A percentile compares a stretch with the other conserved stretches of the same genome.
Evolutionary conservation across 1,140 invertebrate genomes (phyloP).

Genomic region (Zaprionus lachaisei): DNA sequence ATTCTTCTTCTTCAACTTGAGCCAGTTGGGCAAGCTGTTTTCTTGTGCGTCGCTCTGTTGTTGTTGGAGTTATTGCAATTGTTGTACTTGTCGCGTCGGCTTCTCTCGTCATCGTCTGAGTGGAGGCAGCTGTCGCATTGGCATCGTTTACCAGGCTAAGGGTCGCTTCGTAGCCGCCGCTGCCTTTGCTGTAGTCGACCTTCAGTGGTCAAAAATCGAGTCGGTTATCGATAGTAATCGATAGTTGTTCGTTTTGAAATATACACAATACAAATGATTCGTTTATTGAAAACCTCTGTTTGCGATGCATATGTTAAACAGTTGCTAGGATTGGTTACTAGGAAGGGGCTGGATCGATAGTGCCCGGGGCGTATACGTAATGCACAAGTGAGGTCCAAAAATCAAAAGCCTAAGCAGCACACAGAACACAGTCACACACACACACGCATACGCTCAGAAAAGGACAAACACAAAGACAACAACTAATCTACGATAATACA

Average conservation of each 20-base stretch:
- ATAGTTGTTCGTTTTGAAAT: constrained; percentile 19
- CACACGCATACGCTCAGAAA: constrained; percentile 10
- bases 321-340: constrained; percentile 4
- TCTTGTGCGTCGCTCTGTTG: constrained; percentile 40
- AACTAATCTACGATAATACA: constrained; percentile 45
- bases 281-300: constrained; percentile 18
- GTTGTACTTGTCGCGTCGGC: constrained; percentile 21
- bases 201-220: constrained; percentile 38
- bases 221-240: constrained; percentile 1
- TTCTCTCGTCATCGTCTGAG: constrained; percentile 18
- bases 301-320: neutral
- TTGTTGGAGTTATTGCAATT: constrained; percentile 24
- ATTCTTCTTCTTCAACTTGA: constrained; percentile 18
- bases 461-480: constrained; percentile 36
- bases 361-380: constrained; percentile 32
- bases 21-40: constrained; percentile 14
- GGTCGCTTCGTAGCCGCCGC: constrained; percentile 36
- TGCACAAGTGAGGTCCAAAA: constrained; percentile 14
- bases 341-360: constrained; percentile 8
- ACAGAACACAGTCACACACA: constrained; percentile 16
- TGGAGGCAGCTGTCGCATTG: constrained; percentile 25
- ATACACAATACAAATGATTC: constrained; percentile 34
- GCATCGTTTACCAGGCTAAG: constrained; percentile 38
- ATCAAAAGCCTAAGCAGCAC: constrained; percentile 24
- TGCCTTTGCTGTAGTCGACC: constrained; percentile 69